Evolutionary conservation across 2,113 vertebrate species (phyloP), one percentile per base, ranked within the genome.

Genomic region (Isichthys henryi): DNA sequence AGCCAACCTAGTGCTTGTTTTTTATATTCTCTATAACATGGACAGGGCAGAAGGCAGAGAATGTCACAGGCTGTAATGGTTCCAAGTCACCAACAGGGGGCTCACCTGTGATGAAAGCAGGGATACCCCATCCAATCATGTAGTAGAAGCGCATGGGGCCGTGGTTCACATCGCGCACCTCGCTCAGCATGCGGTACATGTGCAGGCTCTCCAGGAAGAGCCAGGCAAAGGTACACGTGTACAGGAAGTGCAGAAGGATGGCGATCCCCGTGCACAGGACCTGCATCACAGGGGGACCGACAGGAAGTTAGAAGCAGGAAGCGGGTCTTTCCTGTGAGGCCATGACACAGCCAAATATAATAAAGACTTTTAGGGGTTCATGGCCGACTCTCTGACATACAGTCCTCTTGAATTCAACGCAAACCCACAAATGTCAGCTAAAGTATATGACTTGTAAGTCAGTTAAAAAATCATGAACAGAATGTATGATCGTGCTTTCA

Each of bases 121-220:
- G 98, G 23, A 99, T 96, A 0, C 98, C 98, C 98, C 98, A 99
- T 92, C 98, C 98, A 87, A 98, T 95, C 91, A 98, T 95, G 90
- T 98, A 98, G 96, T 99, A 99, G 95, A 99, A 99, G 56, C 97
- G 96, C 98, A 99, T 99, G 90, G 98, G 97, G 52, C 98, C 98
- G 0, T 96, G 96, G 91, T 98, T 98, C 89, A 99, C 96, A 50
- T 98, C 97, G 3, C 98, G 96, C 62, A 97, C 95, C 92, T 99
- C 98, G 0, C 95, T 97, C 91, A 97, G 95, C 74, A 97, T 96
- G 87, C 98, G 97, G 95, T 98, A 98, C 8, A 97, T 93, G 86
- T 99, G 98, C 90, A 99, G 95, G 0, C 96, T 96, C 92, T 99
- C 98, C 92, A 99, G 95, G 92, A 99, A 96, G 3, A 97, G 97